These are phyloP conservation scores for Atherinomorus stipes DNA, from an alignment of 2,113 vertebrate genomes.

Conservation along the genomic window DNA sequence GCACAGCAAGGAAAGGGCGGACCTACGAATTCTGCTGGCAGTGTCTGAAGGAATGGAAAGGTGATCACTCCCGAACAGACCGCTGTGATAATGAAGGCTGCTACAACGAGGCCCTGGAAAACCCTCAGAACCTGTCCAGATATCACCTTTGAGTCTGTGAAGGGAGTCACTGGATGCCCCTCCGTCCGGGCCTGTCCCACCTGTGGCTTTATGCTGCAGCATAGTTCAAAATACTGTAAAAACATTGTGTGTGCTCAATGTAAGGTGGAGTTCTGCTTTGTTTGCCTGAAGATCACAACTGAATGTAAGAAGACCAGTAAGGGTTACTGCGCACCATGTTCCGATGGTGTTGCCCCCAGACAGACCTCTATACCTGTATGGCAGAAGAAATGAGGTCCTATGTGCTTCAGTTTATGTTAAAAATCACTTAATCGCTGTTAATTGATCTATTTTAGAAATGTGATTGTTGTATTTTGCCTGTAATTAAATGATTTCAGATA, in stretches of 20 bases:
- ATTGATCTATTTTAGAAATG: too few species aligned
- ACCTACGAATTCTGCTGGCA: conserved; percentile 74
- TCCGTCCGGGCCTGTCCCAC: conserved; percentile 52
- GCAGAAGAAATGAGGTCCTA: conserved; percentile 39
- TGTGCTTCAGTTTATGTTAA: too few species aligned
- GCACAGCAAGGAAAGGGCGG: conserved; percentile 14
- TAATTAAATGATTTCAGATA: too few species aligned
- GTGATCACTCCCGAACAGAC: conserved; percentile 28
- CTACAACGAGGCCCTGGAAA: conserved; percentile 13
- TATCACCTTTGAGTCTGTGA: not conserved
- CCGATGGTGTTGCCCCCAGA: conserved; percentile 47
- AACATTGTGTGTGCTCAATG: conserved; percentile 67
- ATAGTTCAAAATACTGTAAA: conserved; percentile 64
- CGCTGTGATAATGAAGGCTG: conserved; percentile 64
- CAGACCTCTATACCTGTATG: conserved; percentile 47
- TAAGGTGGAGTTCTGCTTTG: conserved; percentile 74
- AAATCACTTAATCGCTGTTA: too few species aligned
- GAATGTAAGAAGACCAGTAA: conserved; percentile 44
- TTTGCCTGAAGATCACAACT: conserved; percentile 61
- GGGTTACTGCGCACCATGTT: conserved; percentile 35
- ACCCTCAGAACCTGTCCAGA: conserved; percentile 33
- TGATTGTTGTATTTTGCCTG: too few species aligned
- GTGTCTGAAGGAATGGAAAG: conserved; percentile 72
- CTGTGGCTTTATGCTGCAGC: conserved; percentile 70
- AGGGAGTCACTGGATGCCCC: conserved; percentile 6